Conservation (phyloP, 1,140 invertebrate species). For the Sinella curviseta region DNA sequence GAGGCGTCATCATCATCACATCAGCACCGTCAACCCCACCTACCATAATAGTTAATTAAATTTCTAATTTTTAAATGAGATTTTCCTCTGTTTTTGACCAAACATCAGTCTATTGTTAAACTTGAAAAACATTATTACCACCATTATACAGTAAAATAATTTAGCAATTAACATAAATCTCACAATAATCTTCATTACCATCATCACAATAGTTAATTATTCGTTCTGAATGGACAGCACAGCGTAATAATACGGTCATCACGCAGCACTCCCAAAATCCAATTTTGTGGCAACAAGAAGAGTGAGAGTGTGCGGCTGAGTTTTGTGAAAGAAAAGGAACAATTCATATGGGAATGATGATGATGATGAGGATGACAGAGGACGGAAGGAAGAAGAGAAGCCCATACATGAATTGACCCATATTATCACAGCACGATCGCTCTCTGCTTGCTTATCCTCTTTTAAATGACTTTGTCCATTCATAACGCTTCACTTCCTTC, state of each 20-base stretch:
- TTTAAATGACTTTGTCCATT: neutral
- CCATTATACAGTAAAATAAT: neutral
- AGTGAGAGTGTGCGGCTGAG: neutral
- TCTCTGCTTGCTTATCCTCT: neutral
- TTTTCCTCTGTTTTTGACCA: neutral
- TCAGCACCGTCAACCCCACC: neutral
- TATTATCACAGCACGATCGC: conserved; percentile 5
- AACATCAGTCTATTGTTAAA: neutral
- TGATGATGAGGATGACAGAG: neutral
- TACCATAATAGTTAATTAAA: neutral
- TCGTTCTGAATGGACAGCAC: neutral
- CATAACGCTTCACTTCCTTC: neutral
- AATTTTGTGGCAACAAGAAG: neutral
- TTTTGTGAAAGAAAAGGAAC: neutral
- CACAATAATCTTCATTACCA: neutral
- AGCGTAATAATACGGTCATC: neutral
- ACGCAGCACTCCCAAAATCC: neutral
- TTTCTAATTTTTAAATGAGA: neutral
- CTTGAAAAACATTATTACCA: neutral
- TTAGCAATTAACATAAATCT: neutral
- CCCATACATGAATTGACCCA: neutral
- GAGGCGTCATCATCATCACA: too few relatives aligned
- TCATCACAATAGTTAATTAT: neutral
- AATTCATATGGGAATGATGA: neutral
- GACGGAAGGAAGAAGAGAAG: neutral